Evolutionary conservation across 2,797 vertebrate species (phyloP), one percentile per base, ranked within the genome.

Genomic region (Capromys pilorides): DNA sequence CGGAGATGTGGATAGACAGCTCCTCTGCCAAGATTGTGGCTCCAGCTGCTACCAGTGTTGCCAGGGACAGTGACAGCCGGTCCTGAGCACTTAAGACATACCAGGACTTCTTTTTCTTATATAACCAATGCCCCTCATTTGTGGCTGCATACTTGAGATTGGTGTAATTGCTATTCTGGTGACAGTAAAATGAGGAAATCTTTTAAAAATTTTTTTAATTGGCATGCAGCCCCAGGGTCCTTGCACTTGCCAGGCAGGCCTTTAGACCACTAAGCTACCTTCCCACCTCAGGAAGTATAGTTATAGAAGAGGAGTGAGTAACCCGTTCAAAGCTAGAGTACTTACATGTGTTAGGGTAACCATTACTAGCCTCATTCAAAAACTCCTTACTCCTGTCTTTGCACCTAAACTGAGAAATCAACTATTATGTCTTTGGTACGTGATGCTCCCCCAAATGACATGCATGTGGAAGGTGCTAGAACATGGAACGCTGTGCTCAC

Each of bases 31-130:
- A n/a, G 1, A 18, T 9, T n/a, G 13, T 39, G 16, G 10, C 61
- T 75, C 71, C 26, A n/a, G 6, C 11, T 33, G 51, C 33, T 80
- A 18, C 13, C n/a, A 12, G 22, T 41, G 33, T 3, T 36, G 10
- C 4, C 21, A 4, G 0, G 3, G 7, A 36, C 7, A n/a, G 5
- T 39, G 1, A 39, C 5, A 39, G 10, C 10, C 18, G 61, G 64
- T 19, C 33, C 33, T 39, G 28, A 69, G 11, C 12, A 11, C 21
- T 93, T 64, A 8, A 21, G 19, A 11, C 4, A 2, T 12, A 14
- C 3, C 24, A 59, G 39, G 26, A 3, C 59, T n/a, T 62, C 26
- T 31, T 49, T 18, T 19, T 24, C 28, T 49, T 28, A 21, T 21
- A 4, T 36, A 24, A 24, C 84, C 33, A 49, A 14, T 69, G 12